Evolutionary conservation across 1,140 invertebrate genomes (phyloP).

Genomic region (Zaprionus kolodkinae): DNA sequence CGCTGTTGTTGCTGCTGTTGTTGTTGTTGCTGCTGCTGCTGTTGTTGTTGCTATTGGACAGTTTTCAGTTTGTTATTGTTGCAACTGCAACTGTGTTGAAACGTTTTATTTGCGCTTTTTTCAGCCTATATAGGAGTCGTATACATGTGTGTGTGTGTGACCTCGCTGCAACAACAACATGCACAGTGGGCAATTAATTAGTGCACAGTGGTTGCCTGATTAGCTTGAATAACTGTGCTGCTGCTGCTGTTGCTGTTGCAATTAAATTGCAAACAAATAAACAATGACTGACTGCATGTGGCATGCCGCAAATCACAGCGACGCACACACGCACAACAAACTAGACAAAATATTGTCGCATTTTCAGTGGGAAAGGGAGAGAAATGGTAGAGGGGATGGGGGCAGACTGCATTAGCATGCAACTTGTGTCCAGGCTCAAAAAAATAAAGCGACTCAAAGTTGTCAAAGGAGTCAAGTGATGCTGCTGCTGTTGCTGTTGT

Average conservation of each 20-base stretch:
- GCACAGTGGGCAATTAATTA: conserved; percentile 65
- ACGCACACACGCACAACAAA: conserved; percentile 20
- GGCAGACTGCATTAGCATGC: background rate
- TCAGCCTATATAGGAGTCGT: conserved; percentile 5
- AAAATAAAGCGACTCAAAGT: background rate
- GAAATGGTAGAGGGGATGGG: background rate
- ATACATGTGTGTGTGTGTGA: conserved; percentile 11
- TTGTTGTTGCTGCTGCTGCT: conserved; percentile 6
- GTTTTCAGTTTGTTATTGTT: conserved; percentile 22
- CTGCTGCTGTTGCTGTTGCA: conserved; percentile 24
- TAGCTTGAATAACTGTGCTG: conserved; percentile 48
- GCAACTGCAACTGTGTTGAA: conserved; percentile 17
- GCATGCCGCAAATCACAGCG: conserved; percentile 24
- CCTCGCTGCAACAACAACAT: conserved; percentile 16
- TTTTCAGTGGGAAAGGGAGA: background rate
- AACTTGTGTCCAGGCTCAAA: background rate
- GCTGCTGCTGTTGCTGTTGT: background rate
- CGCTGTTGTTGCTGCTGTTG: conserved; percentile 15
- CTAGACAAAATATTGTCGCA: background rate
- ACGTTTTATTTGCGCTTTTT: conserved; percentile 68
- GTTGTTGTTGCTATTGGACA: conserved; percentile 3
- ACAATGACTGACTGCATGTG: conserved; percentile 30
- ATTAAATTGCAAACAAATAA: conserved; percentile 48
- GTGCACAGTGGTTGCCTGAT: conserved; percentile 55
- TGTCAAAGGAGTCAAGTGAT: background rate